These are phyloP conservation scores for Mizuhopecten yessoensis DNA, from an alignment of 1,140 invertebrate genomes.

Conservation along the genomic window DNA sequence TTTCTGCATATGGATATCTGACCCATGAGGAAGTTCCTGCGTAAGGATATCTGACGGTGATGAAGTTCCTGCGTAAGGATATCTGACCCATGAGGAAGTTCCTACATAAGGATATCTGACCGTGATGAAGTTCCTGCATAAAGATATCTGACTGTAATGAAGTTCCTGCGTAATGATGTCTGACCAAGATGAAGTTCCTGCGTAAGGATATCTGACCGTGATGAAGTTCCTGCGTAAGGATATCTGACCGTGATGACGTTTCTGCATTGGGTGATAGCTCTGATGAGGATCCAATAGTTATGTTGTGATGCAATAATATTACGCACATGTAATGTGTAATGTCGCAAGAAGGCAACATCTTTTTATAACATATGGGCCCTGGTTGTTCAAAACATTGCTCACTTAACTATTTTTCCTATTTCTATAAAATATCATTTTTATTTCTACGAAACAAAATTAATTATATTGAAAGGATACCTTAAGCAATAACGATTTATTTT, in stretches of 20 bases:
- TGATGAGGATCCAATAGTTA: too few relatives aligned
- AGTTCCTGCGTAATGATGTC: too few relatives aligned
- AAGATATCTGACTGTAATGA: too few relatives aligned
- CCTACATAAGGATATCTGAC: not conserved
- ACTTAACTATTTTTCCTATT: not conserved
- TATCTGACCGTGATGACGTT: too few relatives aligned
- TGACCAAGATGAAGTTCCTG: too few relatives aligned
- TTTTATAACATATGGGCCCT: not conserved
- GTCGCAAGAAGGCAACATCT: not conserved
- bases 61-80: not conserved
- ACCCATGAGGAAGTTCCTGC: not conserved
- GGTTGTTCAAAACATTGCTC: not conserved
- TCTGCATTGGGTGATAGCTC: too few relatives aligned
- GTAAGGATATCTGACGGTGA: not conserved
- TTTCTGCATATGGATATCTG: not conserved
- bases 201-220: too few relatives aligned
- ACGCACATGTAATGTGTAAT: slow-evolving; percentile 9
- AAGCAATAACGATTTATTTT: not conserved
- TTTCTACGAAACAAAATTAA: too few relatives aligned
- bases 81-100: not conserved
- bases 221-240: too few relatives aligned
- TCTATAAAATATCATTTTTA: too few relatives aligned
- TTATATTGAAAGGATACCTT: not conserved
- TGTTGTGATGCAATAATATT: slow-evolving; percentile 29
- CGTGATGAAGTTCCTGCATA: too few relatives aligned